Conservation (phyloP, 1,140 invertebrate genomes). For the Acyrthosiphon pisum region DNA sequence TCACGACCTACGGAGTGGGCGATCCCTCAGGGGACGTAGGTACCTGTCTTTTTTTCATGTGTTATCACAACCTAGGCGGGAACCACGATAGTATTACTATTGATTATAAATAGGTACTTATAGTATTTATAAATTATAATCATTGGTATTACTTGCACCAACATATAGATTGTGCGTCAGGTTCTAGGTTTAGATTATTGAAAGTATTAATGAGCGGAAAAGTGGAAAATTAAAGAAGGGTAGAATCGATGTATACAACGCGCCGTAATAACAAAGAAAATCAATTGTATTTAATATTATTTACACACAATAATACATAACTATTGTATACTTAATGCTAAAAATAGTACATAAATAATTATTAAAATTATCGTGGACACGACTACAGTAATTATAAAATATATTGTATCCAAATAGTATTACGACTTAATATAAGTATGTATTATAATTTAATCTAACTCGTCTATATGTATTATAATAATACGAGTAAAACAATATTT, state of each 20-base stretch:
- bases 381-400: not conserved
- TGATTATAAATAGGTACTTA: too few relatives aligned
- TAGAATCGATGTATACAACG: not conserved
- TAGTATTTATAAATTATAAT: too few relatives aligned
- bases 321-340: not conserved
- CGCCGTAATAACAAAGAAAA: constrained; percentile 8
- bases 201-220: not conserved
- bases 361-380: not conserved
- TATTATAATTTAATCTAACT: not conserved
- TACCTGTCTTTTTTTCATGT: too few relatives aligned
- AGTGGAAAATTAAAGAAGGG: not conserved
- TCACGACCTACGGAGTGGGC: too few relatives aligned
- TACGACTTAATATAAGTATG: constrained; percentile 1
- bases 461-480: not conserved
- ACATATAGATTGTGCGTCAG: not conserved
- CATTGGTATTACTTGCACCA: too few relatives aligned
- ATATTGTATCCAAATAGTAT: constrained; percentile 1
- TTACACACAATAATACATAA: constrained; percentile 35
- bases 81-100: too few relatives aligned
- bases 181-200: not conserved
- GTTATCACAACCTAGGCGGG: too few relatives aligned
- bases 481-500: not conserved
- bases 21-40: too few relatives aligned
- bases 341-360: not conserved
- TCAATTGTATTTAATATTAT: constrained; percentile 29